Evolutionary conservation across 2,797 vertebrate genomes (phyloP).

Genomic region (Phoxinus dragarum): DNA sequence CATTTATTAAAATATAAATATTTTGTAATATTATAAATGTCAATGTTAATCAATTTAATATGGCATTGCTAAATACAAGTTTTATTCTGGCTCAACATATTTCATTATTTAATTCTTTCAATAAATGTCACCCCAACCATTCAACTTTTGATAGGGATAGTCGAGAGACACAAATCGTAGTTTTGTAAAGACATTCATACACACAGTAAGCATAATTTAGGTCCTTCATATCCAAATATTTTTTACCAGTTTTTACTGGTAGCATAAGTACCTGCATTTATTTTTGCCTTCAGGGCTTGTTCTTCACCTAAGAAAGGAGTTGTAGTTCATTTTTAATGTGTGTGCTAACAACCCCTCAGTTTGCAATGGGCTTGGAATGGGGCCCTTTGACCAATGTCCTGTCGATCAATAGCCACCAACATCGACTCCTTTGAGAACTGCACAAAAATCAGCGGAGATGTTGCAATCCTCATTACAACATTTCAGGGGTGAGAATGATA

Average conservation of each 20-base stretch:
- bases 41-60: too few relatives aligned
- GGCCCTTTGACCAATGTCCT: constrained; percentile 78
- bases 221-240: neutral
- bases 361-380: constrained; percentile 88
- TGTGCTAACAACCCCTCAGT: constrained; percentile 70
- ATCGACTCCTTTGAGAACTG: constrained; percentile 95
- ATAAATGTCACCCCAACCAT: too few relatives aligned
- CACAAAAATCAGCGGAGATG: constrained; percentile 90
- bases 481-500: constrained; percentile 83
- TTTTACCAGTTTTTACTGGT: constrained; percentile 8
- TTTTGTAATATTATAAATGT: too few relatives aligned
- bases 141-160: too few relatives aligned
- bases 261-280: neutral
- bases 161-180: too few relatives aligned
- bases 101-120: too few relatives aligned
- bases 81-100: too few relatives aligned
- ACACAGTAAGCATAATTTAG: neutral
- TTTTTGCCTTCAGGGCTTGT: neutral
- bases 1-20: too few relatives aligned
- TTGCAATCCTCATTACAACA: constrained; percentile 84
- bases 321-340: constrained; percentile 29
- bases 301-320: neutral
- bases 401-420: constrained; percentile 92
- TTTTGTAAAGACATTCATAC: neutral
- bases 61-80: too few relatives aligned